Base-by-base conservation (phyloP, 2,113 vertebrate species). In the Speoplatyrhinus poulsoni region DNA sequence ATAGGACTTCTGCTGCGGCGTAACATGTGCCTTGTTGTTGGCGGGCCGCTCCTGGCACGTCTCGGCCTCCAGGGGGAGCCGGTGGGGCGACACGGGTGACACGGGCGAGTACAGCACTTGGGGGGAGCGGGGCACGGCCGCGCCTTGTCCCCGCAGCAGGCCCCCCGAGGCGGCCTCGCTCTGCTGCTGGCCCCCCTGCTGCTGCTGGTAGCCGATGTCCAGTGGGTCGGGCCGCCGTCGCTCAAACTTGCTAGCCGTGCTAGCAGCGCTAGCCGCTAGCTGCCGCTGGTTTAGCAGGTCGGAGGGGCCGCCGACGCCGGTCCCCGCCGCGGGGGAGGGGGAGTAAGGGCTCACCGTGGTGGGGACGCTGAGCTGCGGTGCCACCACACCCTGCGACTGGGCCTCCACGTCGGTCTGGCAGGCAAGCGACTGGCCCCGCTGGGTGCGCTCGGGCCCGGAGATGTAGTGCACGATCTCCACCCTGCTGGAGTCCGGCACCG, bases 71-170 rank as follows among this genome's bases (percentile, higher is more conserved):
- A 98, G 90, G 63, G 26, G 26, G 26, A 98, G 92, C 59, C 95
- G 95, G 77, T 98, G 96, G 1, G 97, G 96, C 62, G 96, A 98
- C 61, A 99, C 91, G 0, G 98, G 98, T 0, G 97, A 99, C 32
- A 99, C 97, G 0, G 98, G 98, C 0, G 98, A 99, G 82, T 99
- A 99, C 54, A 99, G 94, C 60, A 99, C 97, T 87, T 99, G 96
- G 5, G 96, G 96, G 16, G 98, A 98, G 81, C 97, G 98, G 13
- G 98, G 95, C 1, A 92, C 7, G 1, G 75, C 75, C 53, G 89
- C 72, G 96, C 96, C 71, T 90, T 97, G 96, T 70, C 89, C 88
- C 19, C 96, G 94, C 74, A 98, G 93, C 48, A 98, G 91, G 85
- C 95, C 97, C 19, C 26, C 26, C 26, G 97, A 98, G 52, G 98